These are phyloP conservation scores for Perdita meconis DNA, from an alignment of 2,888 invertebrate genomes.

Conservation along the genomic window DNA sequence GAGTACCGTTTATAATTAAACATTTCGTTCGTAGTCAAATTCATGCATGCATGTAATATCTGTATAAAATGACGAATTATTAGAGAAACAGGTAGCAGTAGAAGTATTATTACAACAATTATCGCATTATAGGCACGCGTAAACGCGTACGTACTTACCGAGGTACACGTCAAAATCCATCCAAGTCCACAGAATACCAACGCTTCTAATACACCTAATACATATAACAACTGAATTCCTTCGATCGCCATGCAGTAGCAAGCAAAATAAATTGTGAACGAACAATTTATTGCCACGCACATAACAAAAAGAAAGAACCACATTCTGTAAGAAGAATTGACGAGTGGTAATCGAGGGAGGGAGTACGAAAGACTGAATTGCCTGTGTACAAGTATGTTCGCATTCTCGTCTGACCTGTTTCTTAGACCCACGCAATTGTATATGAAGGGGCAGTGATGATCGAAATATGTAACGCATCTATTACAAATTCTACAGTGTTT, in stretches of 20 bases:
- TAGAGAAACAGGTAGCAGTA: background rate
- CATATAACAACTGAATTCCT: conserved; percentile 93
- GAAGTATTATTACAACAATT: too few relatives aligned
- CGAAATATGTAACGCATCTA: conserved; percentile 94
- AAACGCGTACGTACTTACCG: conserved; percentile 86
- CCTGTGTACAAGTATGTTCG: background rate
- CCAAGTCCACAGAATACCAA: conserved; percentile 94
- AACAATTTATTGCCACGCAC: conserved; percentile 94
- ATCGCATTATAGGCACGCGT: background rate
- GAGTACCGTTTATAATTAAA: conserved; percentile 96
- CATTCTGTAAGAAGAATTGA: conserved; percentile 86
- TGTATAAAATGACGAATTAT: conserved; percentile 81
- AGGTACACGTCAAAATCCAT: conserved; percentile 94
- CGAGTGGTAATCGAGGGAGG: background rate
- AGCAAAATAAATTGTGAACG: conserved; percentile 94
- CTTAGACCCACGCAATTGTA: conserved; percentile 97
- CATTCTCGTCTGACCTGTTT: conserved; percentile 86
- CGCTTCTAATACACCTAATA: conserved; percentile 92
- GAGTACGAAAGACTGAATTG: background rate
- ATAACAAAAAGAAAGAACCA: conserved; percentile 97
- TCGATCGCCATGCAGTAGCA: conserved; percentile 94
- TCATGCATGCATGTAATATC: conserved; percentile 96
- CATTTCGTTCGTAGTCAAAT: conserved; percentile 97
- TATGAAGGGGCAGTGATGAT: conserved; percentile 98
- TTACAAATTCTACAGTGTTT: conserved; percentile 97